Conservation (phyloP, 53 echinoderm and acorn worm genomes). For the Mesocentrotus franciscanus region DNA sequence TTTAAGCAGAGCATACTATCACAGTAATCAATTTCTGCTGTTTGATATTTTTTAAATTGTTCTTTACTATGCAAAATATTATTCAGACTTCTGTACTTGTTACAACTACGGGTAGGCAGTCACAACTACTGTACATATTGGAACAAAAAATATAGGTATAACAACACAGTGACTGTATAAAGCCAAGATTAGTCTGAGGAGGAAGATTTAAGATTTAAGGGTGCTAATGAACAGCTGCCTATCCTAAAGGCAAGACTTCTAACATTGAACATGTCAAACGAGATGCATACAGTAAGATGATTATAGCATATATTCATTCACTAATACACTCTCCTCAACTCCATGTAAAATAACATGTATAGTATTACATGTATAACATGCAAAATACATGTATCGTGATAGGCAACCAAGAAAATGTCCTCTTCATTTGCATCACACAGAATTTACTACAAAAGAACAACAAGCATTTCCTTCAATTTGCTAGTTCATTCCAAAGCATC, state of each 20-base stretch:
- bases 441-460: background rate
- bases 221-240: slow-evolving; percentile 43
- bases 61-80: too few species aligned
- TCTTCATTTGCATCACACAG: background rate
- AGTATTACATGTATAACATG: too few species aligned
- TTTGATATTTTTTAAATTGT: too few species aligned
- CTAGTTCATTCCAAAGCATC: too few species aligned
- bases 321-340: background rate
- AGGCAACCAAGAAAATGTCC: background rate
- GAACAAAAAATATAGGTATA: too few species aligned
- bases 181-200: background rate
- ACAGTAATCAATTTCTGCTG: too few species aligned
- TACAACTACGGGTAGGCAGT: too few species aligned
- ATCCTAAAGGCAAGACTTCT: background rate
- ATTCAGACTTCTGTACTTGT: too few species aligned
- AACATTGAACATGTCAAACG: background rate
- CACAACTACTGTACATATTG: too few species aligned
- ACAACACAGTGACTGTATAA: background rate
- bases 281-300: background rate
- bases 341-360: background rate
- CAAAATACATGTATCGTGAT: too few species aligned
- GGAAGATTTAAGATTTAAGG: background rate
- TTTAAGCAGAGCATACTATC: too few species aligned
- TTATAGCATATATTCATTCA: slow-evolving; percentile 4
- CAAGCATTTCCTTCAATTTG: background rate